Evolutionary conservation across 2,888 invertebrate species (phyloP).

Genomic region (Cloeon dipterum): DNA sequence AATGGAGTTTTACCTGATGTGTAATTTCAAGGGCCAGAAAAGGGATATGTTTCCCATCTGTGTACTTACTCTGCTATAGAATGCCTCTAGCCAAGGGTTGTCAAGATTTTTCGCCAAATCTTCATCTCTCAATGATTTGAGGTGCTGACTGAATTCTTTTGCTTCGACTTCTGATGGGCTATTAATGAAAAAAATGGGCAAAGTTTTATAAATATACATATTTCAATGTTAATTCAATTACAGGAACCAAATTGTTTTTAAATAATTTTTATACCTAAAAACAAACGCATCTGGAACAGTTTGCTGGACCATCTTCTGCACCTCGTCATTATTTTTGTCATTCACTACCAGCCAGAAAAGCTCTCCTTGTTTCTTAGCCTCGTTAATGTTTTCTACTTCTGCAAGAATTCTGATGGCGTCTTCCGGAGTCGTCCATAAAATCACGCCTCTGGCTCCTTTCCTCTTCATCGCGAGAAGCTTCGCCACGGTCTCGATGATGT

Average conservation of each 20-base stretch:
- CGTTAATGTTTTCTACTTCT: constrained; percentile 8
- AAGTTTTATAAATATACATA: constrained; percentile 1
- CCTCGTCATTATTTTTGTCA: too few relatives aligned
- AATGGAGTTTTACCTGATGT: too few relatives aligned
- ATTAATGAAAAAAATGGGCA: constrained; percentile 6
- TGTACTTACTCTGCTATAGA: constrained; percentile 14
- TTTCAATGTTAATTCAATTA: too few relatives aligned
- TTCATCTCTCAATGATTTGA: constrained; percentile 7
- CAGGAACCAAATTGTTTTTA: too few relatives aligned
- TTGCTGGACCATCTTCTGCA: constrained; percentile 6
- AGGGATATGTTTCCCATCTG: too few relatives aligned
- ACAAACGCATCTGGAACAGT: constrained; percentile 8
- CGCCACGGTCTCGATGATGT: neutral
- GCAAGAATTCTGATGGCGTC: constrained; percentile 9
- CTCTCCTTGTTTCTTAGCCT: constrained; percentile 7
- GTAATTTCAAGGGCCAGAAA: too few relatives aligned
- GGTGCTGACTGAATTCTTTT: constrained; percentile 8
- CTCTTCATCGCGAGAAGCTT: constrained; percentile 6
- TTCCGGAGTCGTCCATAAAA: constrained; percentile 9
- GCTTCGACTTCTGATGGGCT: constrained; percentile 9
- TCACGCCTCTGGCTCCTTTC: constrained; percentile 10
- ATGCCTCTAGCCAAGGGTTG: constrained; percentile 20
- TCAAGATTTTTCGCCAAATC: constrained; percentile 10
- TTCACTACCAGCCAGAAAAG: constrained; percentile 9
- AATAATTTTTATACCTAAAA: too few relatives aligned